Base-by-base conservation (phyloP, 2,113 vertebrate species). In the Anthoscopus minutus region DNA sequence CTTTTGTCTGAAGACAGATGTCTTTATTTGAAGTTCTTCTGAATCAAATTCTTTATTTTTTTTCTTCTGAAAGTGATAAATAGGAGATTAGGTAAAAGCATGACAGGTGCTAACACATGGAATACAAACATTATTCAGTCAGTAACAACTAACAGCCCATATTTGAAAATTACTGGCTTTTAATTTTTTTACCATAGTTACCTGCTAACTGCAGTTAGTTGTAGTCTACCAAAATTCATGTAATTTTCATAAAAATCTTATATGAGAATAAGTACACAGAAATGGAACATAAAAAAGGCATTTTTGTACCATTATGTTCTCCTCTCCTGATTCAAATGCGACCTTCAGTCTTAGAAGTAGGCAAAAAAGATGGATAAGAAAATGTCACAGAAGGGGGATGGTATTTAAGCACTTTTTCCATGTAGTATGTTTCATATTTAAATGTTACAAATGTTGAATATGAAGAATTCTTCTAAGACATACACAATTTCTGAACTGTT, bases 271-370 rank as follows among this genome's bases (percentile, higher is more conserved):
- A 44, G 10, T 56, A 60, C 13, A 60, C 69, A 81, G 30, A 90
- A 94, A 72, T n/a, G 10, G 12, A 69, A 35, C 11, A 82, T 7
- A 35, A 65, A 76, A 65, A 1, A 48, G 82, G 12, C 2, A 15
- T 9, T 21, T 80, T 72, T 38, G 18, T n/a, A 5, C 10, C 16
- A 88, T 42, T 22, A 53, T 24, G 7, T 33, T 62, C 4, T 85
- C 9, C 6, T 62, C 4, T 85, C 9, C 6, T 44, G 11, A 65
- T 83, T 67, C 15, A 73, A 57, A 73, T 61, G 60, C 0, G 0
- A 51, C 31, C 24, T 42, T 69, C 31, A 44, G 25, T 38, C 60
- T 91, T 40, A 45, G 47, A 84, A 91, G 42, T 0, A 71, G 23
- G 9, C 11, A 65, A 60, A 79, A 95, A 57, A 14, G 4, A 72